Base-by-base conservation (phyloP, 1,140 invertebrate species). In the Meloidogyne chitwoodi region DNA sequence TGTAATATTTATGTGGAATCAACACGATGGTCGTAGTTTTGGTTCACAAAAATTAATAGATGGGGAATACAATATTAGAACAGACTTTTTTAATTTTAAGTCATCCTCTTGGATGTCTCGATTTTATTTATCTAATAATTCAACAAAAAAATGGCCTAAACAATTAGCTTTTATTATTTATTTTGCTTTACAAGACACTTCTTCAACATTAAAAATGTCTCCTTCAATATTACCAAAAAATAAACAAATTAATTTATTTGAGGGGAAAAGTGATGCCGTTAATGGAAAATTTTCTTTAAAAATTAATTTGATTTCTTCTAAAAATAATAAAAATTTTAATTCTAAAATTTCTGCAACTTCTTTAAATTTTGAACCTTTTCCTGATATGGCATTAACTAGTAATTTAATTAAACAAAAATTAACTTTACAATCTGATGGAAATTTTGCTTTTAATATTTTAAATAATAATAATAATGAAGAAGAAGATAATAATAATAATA, bases 31-130 rank as follows among this genome's bases (percentile, higher is more conserved):
- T 0, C 89, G 90, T 29, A 92, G 91, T 66, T 98, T 98, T 90
- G 96, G 96, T 1, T 89, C 93, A 61, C 96, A 99, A 88, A 91
- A 93, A 81, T 93, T 98, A 73, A 87, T 91, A 12, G 95, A 99
- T 85, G 90, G 91, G 19, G 90, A 91, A 11, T 91, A 93, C 73
- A 89, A 90, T 34, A 87, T 98, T 2, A 91, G 90, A 79, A 97
- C 95, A 0, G 92, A 92, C 2, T 98, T 96, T 89, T 91, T 98
- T 0, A 97, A 96, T 61, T 90, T 41, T 34, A 61, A 93, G 85
- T 94, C 93, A 3, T 94, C 94, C 0, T 94, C 97, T 85, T 98
- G 94, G 38, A 56, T 75, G n/a, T 38, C 77, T 5, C 68, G 79
- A 67, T 70, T 84, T 22, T 24, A 31, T 29, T 61, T 82, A 22